Base-by-base conservation (phyloP, 2,797 vertebrate species). In the Characodon lateralis region DNA sequence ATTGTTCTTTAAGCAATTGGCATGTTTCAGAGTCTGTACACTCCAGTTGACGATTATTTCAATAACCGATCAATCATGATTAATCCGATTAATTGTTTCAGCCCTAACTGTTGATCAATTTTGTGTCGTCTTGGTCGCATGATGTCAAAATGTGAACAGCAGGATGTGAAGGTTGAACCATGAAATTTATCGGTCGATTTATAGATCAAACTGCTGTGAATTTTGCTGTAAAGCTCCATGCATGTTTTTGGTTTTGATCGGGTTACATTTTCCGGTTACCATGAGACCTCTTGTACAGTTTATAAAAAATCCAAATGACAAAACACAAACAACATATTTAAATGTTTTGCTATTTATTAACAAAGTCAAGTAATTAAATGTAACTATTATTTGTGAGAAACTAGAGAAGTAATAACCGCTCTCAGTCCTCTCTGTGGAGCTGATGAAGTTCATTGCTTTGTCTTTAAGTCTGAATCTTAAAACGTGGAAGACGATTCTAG, bases 281-380 rank as follows among this genome's bases (percentile, higher is more conserved):
- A 18, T 20, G 28, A 63, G 61, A 63, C 18, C 35, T 63, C 5
- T 35, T 41, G 10, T 41, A 1, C 9, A 24, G 35, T 66, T 66
- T 41, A 41, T 24, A 41, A 24, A 2, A 24, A 22, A 66, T 41
- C 20, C 10, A 41, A 22, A 66, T 13, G 10, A 41, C 2, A 69
- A 46, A 69, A 69, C n/a, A 26, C 24, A 78, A 39, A 4, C 26
- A 3, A 22, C 61, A 61, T 12, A 48, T n/a, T 58, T 76, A 1
- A 79, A 18, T 91, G 85, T 87, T 87, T 89, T 87, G 87, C 87
- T 18, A 79, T 84, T 71, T 75, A 35, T 76, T 76, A 68, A 78
- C 43, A 84, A 86, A 79, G 13, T 20, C 4, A 31, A 41, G 80
- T 73, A 70, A 41, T 66, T 41, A 13, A 16, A 71, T 80, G 41